These are phyloP conservation scores for Bettongia penicillata DNA, from an alignment of 2,113 vertebrate genomes.

Conservation along the genomic window DNA sequence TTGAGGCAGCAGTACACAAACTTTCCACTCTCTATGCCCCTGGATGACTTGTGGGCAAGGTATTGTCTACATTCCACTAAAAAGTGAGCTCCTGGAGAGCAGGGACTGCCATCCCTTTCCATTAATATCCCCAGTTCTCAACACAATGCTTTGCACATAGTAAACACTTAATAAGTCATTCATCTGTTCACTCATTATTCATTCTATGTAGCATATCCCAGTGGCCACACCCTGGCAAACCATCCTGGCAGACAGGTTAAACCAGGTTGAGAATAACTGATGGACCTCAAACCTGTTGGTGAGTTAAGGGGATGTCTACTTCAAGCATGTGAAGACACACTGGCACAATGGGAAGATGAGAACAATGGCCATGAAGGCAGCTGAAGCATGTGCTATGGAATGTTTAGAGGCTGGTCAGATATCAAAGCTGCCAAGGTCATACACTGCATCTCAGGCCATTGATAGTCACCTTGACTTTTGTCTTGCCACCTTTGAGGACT, in stretches of 20 bases:
- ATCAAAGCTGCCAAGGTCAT: neutral
- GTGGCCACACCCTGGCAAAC: neutral
- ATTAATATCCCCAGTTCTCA: neutral
- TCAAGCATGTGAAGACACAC: neutral
- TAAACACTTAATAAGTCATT: neutral
- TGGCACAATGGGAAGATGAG: neutral
- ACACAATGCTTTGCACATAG: neutral
- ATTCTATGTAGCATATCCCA: neutral
- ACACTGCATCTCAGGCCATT: neutral
- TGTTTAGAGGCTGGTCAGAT: neutral
- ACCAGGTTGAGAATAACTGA: neutral
- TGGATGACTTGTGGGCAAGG: neutral
- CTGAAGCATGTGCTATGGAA: neutral
- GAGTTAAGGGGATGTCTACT: neutral
- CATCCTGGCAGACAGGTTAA: neutral
- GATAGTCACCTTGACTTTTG: neutral
- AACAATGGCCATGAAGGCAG: no score
- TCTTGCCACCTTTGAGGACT: neutral
- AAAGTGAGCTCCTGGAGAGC: neutral
- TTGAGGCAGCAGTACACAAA: neutral
- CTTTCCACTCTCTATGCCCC: neutral
- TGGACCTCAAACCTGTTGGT: neutral
- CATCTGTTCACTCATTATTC: neutral
- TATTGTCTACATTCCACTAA: neutral
- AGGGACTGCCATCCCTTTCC: neutral